A percentile compares a stretch with the other conserved stretches of the same genome.
Conservation (phyloP, 2,888 invertebrate species). For the Rhamphomyia laevipes region DNA sequence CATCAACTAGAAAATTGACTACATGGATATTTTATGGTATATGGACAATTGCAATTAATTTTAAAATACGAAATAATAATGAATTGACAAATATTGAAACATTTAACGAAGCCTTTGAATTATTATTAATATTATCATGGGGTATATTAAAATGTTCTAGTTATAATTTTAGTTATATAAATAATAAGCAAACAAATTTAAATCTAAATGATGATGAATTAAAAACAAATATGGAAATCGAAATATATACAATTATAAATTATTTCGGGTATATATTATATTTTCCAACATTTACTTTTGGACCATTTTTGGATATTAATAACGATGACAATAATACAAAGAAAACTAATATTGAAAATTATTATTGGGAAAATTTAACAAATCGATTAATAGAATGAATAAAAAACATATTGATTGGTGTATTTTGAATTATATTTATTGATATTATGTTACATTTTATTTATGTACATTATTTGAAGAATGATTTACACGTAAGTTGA, state of each 20-base stretch:
- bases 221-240: constrained; percentile 4
- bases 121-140: constrained; percentile 44
- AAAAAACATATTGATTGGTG: constrained; percentile 43
- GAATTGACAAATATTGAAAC: background rate
- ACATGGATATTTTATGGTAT: constrained; percentile 24
- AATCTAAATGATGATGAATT: constrained; percentile 19
- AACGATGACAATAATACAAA: constrained; percentile 2
- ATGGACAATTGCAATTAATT: constrained; percentile 28
- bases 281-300: constrained; percentile 68
- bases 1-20: constrained; percentile 15
- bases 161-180: constrained; percentile 50
- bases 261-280: constrained; percentile 69
- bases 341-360: constrained; percentile 24
- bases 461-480: constrained; percentile 67
- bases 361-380: constrained; percentile 20
- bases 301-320: constrained; percentile 68
- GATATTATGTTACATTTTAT: constrained; percentile 67
- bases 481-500: constrained; percentile 48
- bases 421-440: constrained; percentile 56
- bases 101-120: constrained; percentile 26
- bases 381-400: constrained; percentile 37
- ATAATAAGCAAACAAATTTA: constrained; percentile 20
- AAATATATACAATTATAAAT: constrained; percentile 33
- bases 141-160: constrained; percentile 65
- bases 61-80: constrained; percentile 18